Conservation (phyloP, 2,797 vertebrate genomes). For the Rhabdophis nuchalis region DNA sequence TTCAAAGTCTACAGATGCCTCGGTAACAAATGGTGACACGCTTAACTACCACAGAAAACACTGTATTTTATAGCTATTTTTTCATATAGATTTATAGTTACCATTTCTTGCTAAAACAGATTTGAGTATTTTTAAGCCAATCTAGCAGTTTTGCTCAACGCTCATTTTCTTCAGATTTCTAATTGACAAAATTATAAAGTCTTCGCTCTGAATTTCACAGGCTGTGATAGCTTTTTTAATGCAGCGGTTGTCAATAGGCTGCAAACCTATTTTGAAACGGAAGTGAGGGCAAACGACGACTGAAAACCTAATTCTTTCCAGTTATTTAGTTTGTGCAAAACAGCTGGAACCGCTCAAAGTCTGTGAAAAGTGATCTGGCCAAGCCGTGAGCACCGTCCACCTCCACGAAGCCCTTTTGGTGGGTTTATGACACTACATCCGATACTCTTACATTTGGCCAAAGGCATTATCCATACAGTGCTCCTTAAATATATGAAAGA, state of each 20-base stretch:
- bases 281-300: slow-evolving; percentile 21
- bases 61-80: slow-evolving; percentile 72
- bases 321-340: slow-evolving; percentile 3
- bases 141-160: slow-evolving; percentile 65
- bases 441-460: slow-evolving; percentile 42
- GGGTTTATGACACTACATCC: slow-evolving; percentile 19
- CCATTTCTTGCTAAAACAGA: slow-evolving; percentile 66
- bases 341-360: slow-evolving; percentile 21
- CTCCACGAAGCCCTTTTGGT: background rate
- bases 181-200: slow-evolving; percentile 39
- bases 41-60: slow-evolving; percentile 68
- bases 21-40: slow-evolving; percentile 57
- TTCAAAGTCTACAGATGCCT: slow-evolving; percentile 52
- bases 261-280: background rate
- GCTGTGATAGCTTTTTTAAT: slow-evolving; percentile 41
- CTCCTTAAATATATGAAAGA: slow-evolving; percentile 27
- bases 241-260: slow-evolving; percentile 34
- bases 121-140: slow-evolving; percentile 63
- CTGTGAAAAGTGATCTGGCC: background rate
- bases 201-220: slow-evolving; percentile 42
- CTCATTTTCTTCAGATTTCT: slow-evolving; percentile 61
- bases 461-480: slow-evolving; percentile 48
- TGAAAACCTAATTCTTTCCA: background rate
- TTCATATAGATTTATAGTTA: slow-evolving; percentile 71
- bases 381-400: background rate